Conservation (phyloP, 2,888 invertebrate genomes). For the Spodoptera picta region DNA sequence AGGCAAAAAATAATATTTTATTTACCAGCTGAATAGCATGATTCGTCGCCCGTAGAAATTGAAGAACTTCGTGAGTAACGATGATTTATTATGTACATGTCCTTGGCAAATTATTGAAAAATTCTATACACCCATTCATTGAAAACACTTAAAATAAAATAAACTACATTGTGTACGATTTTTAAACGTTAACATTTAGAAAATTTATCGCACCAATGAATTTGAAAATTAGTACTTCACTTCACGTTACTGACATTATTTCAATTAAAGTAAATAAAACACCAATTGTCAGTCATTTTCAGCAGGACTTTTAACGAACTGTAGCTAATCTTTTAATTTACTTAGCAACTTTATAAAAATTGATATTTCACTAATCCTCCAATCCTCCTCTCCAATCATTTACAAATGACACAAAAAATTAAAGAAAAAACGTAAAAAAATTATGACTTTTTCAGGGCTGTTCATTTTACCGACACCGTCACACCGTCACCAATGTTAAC, state of each 20-base stretch:
- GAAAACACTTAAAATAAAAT: conserved; percentile 62
- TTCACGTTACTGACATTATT: conserved; percentile 39
- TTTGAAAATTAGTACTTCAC: conserved; percentile 43
- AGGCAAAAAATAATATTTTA: conserved; percentile 45
- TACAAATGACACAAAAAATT: conserved; percentile 56
- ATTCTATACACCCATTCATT: conserved; percentile 77
- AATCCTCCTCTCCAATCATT: conserved; percentile 35
- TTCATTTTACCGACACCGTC: conserved; percentile 51
- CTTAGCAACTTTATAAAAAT: conserved; percentile 20
- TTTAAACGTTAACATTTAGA: conserved; percentile 46
- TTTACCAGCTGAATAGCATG: conserved; percentile 83
- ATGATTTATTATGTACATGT: conserved; percentile 86
- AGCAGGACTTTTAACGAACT: conserved; percentile 3
- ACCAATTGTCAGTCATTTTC: conserved; percentile 27
- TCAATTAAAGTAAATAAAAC: conserved; percentile 45
- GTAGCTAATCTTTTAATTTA: conserved; percentile 5
- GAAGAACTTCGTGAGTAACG: conserved; percentile 80
- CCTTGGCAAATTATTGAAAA: conserved; percentile 80
- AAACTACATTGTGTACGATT: conserved; percentile 66
- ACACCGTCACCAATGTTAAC: conserved; percentile 22
- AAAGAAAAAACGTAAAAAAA: conserved; percentile 56
- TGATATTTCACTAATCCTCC: conserved; percentile 22
- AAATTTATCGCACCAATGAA: conserved; percentile 60
- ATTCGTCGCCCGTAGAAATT: conserved; percentile 79
- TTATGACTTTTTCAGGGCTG: conserved; percentile 47